Evolutionary conservation across 1,140 invertebrate species (phyloP).

Genomic region (Cepaea nemoralis): DNA sequence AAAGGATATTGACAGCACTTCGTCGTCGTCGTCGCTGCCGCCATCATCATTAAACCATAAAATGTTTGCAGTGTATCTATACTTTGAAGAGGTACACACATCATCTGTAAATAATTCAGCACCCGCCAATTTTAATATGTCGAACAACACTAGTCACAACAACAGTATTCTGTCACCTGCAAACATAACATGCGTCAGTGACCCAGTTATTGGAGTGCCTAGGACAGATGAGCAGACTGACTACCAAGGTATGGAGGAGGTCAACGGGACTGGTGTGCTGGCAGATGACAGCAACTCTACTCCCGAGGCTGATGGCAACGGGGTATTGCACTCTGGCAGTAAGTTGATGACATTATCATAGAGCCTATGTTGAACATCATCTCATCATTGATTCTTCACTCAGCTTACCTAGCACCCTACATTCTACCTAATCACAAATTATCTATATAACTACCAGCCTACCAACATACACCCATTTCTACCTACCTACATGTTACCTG

Average conservation of each 20-base stretch:
- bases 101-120: neutral
- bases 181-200: neutral
- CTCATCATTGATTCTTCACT: too few species aligned
- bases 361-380: too few species aligned
- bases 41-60: neutral
- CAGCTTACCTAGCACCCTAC: too few species aligned
- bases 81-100: neutral
- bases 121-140: neutral
- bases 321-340: neutral
- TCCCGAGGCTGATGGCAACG: neutral
- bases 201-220: neutral
- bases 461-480: too few species aligned
- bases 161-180: neutral
- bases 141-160: neutral
- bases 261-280: neutral
- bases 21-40: neutral
- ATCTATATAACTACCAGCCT: too few species aligned
- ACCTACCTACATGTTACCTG: too few species aligned
- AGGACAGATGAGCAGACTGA: neutral
- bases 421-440: too few species aligned
- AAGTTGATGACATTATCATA: neutral
- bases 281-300: neutral
- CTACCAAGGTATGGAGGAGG: neutral
- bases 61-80: neutral
- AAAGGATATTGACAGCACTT: neutral